phyloP scores from a whole-genome alignment of 2,888 invertebrate genomes.

The Itoplectis maculator region DNA sequence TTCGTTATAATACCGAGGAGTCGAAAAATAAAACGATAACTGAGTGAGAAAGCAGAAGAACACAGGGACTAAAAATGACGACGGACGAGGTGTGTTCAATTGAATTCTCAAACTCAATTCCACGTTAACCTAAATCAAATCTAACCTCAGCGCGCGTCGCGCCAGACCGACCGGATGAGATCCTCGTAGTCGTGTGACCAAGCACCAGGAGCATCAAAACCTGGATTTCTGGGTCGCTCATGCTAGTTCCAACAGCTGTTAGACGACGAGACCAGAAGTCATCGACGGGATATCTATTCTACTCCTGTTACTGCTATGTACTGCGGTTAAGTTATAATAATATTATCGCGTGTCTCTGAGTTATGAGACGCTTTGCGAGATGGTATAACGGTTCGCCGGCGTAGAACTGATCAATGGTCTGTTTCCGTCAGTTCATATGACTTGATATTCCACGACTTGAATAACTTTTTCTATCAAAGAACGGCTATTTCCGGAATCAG shows the following conservation, averaged over 20 bases:
- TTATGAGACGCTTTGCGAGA: constrained; percentile 30
- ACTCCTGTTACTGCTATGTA: constrained; percentile 16
- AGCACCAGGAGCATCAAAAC: not conserved
- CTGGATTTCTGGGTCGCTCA: constrained; percentile 42
- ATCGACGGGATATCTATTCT: constrained; percentile 23
- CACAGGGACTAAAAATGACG: constrained; percentile 32
- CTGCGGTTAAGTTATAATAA: constrained; percentile 32
- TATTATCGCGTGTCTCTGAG: constrained; percentile 46
- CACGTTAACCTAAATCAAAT: constrained; percentile 59
- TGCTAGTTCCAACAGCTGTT: constrained; percentile 1
- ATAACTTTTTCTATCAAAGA: no score
- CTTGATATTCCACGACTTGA: not conserved
- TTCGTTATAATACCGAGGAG: constrained; percentile 5
- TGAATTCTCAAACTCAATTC: constrained; percentile 62
- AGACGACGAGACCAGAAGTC: constrained; percentile 25
- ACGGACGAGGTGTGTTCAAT: constrained; percentile 51
- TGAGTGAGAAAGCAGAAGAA: constrained; percentile 44
- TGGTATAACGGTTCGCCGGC: constrained; percentile 31
- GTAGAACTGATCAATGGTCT: constrained; percentile 43
- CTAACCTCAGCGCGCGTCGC: constrained; percentile 42
- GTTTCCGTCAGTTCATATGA: constrained; percentile 7
- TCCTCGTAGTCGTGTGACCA: constrained; percentile 31
- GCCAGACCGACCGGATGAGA: constrained; percentile 35
- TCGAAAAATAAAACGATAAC: constrained; percentile 45
- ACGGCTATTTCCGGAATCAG: no score